Base-by-base conservation (phyloP, 2,888 invertebrate genomes). In the Conus canariensis region DNA sequence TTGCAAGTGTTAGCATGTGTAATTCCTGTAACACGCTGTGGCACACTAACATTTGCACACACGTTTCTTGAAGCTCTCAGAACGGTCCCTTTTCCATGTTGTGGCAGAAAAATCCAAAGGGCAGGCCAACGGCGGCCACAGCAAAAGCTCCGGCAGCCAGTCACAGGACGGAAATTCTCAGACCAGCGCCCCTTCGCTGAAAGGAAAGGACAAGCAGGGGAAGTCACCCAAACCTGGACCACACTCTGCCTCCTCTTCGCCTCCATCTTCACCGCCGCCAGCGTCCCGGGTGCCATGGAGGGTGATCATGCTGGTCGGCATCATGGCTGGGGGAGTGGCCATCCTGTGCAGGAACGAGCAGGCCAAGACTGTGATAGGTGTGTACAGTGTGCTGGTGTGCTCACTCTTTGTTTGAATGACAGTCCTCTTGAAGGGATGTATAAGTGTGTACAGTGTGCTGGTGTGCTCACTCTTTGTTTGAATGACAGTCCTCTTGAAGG, bases 211-310 rank as follows among this genome's bases (percentile, higher is more conserved):
- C 82, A 82, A 45, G 82, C 22, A 56, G 19, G 82, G 82, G 82
- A 83, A n/a, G 82, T 9, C 56, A 83, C 4, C 56, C 82, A 56
- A 83, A 22, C 58, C 16, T 0, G 22, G 22, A 19, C 14, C 8
- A 12, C 19, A 83, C 8, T 6, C 25, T 7, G 2, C 82, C 82
- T 5, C 82, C 19, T 56, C 56, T 12, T 56, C 82, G 7, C 19
- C 82, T 3, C 19, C 82, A 19, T 22, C 56, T 16, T 82, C 82
- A 12, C 22, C 22, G 70, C 19, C 22, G 58, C 82, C 82, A 5
- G 58, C 25, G 22, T 83, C 82, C 9, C 82, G 82, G 82, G 22
- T 83, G 82, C 82, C 82, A 25, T 83, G 82, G 82, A 56, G 82
- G 25, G 22, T 83, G 82, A 83, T 83, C 22, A 22, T 83, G 82